Conservation (phyloP, 2,113 vertebrate species). For the Myotis davidii region DNA sequence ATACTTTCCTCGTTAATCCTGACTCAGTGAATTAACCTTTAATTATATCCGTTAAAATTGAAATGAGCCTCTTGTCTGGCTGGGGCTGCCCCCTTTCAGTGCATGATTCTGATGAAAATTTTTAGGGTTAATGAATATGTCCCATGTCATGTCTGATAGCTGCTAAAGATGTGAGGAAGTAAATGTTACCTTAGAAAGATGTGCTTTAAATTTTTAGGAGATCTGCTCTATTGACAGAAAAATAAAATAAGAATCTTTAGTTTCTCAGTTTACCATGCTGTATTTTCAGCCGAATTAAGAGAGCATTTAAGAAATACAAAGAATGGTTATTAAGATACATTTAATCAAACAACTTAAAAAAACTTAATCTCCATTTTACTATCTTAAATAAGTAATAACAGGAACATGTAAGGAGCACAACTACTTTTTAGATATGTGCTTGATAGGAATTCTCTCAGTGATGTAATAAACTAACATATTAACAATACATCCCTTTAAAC, state of each 20-base stretch:
- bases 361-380: conserved; percentile 15
- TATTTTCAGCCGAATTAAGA: conserved; percentile 50
- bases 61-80: conserved; percentile 92
- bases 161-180: conserved; percentile 93
- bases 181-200: conserved; percentile 92
- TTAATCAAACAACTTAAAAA: conserved; percentile 50
- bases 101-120: conserved; percentile 91
- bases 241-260: conserved; percentile 72
- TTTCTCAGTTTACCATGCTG: conserved; percentile 38
- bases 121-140: conserved; percentile 96
- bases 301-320: background rate
- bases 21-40: conserved; percentile 99
- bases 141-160: conserved; percentile 92
- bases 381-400: conserved; percentile 37
- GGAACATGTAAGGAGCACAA: background rate
- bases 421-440: conserved; percentile 13
- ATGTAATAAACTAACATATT: conserved; percentile 5
- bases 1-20: conserved; percentile 97
- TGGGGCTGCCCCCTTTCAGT: conserved; percentile 88
- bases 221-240: conserved; percentile 80
- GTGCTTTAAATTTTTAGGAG: conserved; percentile 86
- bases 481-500: conserved; percentile 25
- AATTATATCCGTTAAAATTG: conserved; percentile 96
- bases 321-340: background rate
- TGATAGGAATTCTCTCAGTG: background rate